A percentile compares a stretch with the other conserved stretches of the same genome.
These are phyloP conservation scores for Drusus annulatus DNA, from an alignment of 1,140 invertebrate genomes.

Conservation along the genomic window DNA sequence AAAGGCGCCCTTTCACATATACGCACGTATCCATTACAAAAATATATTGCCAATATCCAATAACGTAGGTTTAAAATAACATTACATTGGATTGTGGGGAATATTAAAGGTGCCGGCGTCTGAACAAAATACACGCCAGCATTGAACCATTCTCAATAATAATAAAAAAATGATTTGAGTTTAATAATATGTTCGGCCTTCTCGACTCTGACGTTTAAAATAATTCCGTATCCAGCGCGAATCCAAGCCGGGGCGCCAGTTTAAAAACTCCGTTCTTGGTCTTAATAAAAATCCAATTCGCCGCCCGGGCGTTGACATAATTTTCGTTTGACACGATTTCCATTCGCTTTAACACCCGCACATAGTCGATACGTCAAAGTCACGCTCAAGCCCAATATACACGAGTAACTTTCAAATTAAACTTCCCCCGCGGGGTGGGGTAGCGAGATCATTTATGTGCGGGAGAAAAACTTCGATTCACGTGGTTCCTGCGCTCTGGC, in stretches of 20 bases:
- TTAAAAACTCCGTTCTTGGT: not conserved
- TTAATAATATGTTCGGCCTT: not conserved
- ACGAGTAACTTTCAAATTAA: slow-evolving; percentile 46
- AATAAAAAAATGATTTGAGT: no score
- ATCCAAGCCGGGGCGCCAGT: not conserved
- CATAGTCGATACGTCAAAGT: slow-evolving; percentile 41
- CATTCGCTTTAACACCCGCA: slow-evolving; percentile 32
- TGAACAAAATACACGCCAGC: no score
- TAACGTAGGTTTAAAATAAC: no score
- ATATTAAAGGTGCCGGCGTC: no score
- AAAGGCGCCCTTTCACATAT: no score
- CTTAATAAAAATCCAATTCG: slow-evolving; percentile 35
- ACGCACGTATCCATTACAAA: no score
- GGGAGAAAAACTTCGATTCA: slow-evolving; percentile 17
- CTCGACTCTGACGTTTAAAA: slow-evolving; percentile 8
- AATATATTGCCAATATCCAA: no score
- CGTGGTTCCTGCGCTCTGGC: no score
- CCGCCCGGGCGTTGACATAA: slow-evolving; percentile 25
- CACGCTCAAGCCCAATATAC: slow-evolving; percentile 38
- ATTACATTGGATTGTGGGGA: no score
- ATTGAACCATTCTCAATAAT: no score
- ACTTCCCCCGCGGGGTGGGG: not conserved
- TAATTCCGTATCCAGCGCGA: not conserved
- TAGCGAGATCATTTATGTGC: not conserved
- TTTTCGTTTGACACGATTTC: slow-evolving; percentile 34